Evolutionary conservation across 1,140 invertebrate genomes (phyloP).

Genomic region (Tetramorium alpestre): DNA sequence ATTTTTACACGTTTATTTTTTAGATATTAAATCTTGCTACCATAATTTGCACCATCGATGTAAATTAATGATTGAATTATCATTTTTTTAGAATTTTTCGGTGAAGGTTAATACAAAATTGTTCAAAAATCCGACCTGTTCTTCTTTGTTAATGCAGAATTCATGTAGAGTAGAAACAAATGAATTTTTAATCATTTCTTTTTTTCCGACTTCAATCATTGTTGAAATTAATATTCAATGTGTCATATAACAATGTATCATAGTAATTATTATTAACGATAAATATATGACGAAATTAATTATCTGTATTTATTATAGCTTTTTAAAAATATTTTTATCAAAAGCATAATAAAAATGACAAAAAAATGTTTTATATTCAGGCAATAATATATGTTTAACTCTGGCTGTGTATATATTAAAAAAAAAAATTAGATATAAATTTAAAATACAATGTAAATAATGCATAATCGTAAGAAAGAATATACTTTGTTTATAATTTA

Average conservation of each 20-base stretch:
- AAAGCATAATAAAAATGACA: slow-evolving; percentile 23
- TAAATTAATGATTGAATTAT: background rate
- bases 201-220: background rate
- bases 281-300: background rate
- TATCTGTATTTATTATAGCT: background rate
- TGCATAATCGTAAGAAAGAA: slow-evolving; percentile 5
- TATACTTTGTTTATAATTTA: slow-evolving; percentile 30
- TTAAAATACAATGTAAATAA: slow-evolving; percentile 47
- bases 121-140: background rate
- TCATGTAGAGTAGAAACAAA: background rate
- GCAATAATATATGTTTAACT: slow-evolving; percentile 22
- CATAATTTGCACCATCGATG: too few relatives aligned
- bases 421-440: slow-evolving; percentile 5
- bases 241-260: slow-evolving; percentile 35
- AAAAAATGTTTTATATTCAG: slow-evolving; percentile 14
- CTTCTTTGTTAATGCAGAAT: background rate
- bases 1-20: slow-evolving; percentile 49
- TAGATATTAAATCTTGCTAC: background rate
- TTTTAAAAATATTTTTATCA: slow-evolving; percentile 24
- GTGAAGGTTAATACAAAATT: background rate
- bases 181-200: background rate
- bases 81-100: background rate
- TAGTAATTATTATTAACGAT: background rate
- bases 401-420: slow-evolving; percentile 32
- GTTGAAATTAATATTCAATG: slow-evolving; percentile 3